Base-by-base conservation (phyloP, 2,113 vertebrate species). In the Phasianus colchicus region DNA sequence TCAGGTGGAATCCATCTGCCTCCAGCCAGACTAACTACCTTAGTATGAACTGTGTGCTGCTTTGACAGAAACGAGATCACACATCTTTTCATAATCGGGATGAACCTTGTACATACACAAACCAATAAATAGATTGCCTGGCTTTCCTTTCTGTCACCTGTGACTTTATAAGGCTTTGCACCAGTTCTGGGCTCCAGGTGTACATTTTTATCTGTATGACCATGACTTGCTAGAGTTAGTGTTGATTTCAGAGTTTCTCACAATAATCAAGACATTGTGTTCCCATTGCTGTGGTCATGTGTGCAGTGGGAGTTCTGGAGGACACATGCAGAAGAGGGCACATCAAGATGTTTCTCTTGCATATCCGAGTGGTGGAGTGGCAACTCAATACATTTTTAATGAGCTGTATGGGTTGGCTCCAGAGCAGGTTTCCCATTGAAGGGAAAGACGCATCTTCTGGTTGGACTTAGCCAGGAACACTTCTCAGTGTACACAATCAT, bases 341-440 rank as follows among this genome's bases (percentile, higher is more conserved):
- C 22, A 25, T 21, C 40, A 42, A 36, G 30, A 5, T 8, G 8
- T 58, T 85, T 87, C 38, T 74, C 55, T 32, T 29, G 27, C 22
- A 57, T 48, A 82, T 30, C 57, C n/a, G 70, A 74, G 36, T 84
- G 55, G 64, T 34, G 85, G 78, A 78, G 36, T 84, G 55, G 60
- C 40, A 88, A 57, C 60, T 69, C 45, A 8, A 4, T 27, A 57
- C 21, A 9, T 52, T 81, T 83, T 14, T 47, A 75, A 36, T 20
- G 8, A 80, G 19, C 70, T 81, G 43, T 60, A 77, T 10, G 15
- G 1, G 30, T 57, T 67, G 54, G 5, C 54, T 48, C 34, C 38
- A 54, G 60, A 74, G 25, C 3, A 74, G 34, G 7, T 57, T 65
- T 48, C 16, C 19, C 43, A 38, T 1, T 5, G 3, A n/a, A 78